Base-by-base conservation (phyloP, 2,888 invertebrate species). In the Therioaphis trifolii region DNA sequence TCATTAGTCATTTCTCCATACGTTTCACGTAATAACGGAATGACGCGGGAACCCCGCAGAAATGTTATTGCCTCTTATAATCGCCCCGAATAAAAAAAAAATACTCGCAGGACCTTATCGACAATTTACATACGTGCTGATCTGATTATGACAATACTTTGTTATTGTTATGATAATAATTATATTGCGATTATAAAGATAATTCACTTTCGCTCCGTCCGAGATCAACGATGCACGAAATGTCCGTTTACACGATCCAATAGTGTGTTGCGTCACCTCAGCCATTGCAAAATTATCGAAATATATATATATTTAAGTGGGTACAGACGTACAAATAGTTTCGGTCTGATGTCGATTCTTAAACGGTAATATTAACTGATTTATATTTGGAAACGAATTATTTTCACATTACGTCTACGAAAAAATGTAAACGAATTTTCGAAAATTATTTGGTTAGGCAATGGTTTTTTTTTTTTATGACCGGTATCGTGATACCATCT, bases 161-260 rank as follows among this genome's bases (percentile, higher is more conserved):
- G 11, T 11, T 11, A 43, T 9, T 43, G 11, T 55, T 55, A 55
- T 18, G 21, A n/a, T n/a, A 9, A n/a, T n/a, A 12, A 4, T 43
- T 43, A 69, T 24, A 24, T 43, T 69, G 43, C 21, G 43, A 72
- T 35, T 40, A 75, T 40, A 24, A 46, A 18, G 29, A 63, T 77
- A 77, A 49, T 68, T 68, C 35, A 78, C 78, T 78, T 78, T 78
- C 78, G 68, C 78, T 78, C 49, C 55, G 49, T 69, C 68, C 68
- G 66, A 78, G 68, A 69, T 69, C 68, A 40, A 35, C 24, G 68
- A 69, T 78, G 68, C 78, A 55, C 78, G 78, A 78, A 78, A 52
- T 52, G 40, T 68, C 78, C 66, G 27, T 78, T 68, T 78, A 78
- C 68, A 78, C 68, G 78, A 78, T 78, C 68, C 55, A 46, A 35